These are phyloP conservation scores for Sterna hirundo DNA, from an alignment of 2,113 vertebrate species.

Conservation along the genomic window DNA sequence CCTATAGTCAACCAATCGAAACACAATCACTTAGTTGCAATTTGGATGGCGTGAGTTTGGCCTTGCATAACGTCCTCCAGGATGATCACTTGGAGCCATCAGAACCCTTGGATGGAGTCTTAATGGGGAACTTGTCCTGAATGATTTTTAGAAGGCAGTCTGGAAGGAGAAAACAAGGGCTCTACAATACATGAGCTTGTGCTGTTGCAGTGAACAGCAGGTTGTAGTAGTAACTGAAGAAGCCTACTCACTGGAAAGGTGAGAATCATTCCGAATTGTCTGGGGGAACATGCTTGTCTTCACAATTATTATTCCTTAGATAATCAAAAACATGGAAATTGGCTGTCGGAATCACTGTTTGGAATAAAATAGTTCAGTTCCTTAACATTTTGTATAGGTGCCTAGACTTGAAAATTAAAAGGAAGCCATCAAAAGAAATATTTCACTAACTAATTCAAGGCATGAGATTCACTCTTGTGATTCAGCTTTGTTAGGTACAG, in stretches of 20 bases:
- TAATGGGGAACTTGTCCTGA: neutral
- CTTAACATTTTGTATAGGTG: neutral
- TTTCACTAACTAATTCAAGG: neutral
- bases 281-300: neutral
- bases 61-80: neutral
- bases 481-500: neutral
- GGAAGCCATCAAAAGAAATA: neutral
- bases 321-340: neutral
- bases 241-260: neutral
- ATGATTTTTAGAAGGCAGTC: neutral
- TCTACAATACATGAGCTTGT: neutral
- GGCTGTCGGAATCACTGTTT: neutral
- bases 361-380: neutral
- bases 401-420: neutral
- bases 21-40: neutral
- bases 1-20: neutral
- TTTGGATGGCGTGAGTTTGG: neutral
- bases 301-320: neutral
- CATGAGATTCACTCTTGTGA: neutral
- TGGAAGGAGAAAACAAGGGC: neutral
- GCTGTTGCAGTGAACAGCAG: neutral
- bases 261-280: neutral
- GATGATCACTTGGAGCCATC: neutral
- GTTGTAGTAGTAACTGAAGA: neutral
- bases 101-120: neutral